Evolutionary conservation across 2,113 vertebrate genomes (phyloP).

Genomic region (Calyptommatus sinebrachiatus): DNA sequence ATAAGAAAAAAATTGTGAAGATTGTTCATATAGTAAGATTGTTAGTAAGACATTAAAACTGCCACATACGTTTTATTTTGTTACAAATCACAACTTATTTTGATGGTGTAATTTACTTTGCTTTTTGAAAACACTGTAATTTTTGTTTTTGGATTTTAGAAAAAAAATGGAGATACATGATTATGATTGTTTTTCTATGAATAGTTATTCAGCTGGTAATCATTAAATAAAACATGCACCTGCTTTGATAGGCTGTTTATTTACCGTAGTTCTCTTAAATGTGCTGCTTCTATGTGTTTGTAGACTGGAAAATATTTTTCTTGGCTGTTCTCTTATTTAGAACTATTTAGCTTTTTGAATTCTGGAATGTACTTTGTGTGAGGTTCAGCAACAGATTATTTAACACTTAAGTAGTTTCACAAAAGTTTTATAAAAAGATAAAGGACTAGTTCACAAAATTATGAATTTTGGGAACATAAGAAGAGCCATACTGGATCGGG

Average conservation of each 20-base stretch:
- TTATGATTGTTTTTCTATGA: constrained; percentile 37
- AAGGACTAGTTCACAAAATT: constrained; percentile 20
- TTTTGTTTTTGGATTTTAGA: not conserved
- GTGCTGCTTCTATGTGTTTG: constrained; percentile 33
- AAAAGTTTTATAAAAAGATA: not conserved
- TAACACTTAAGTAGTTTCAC: not conserved
- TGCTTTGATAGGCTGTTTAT: constrained; percentile 37
- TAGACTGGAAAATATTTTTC: constrained; percentile 22
- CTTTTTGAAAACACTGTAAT: not conserved
- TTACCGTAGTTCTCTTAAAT: constrained; percentile 23
- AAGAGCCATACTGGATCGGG: too few relatives aligned
- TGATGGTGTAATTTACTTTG: too few relatives aligned
- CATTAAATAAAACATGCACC: constrained; percentile 34
- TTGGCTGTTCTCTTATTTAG: constrained; percentile 23
- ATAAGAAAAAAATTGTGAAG: too few relatives aligned
- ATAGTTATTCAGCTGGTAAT: constrained; percentile 47
- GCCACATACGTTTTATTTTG: not conserved
- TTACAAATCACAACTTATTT: not conserved
- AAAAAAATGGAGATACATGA: constrained; percentile 29
- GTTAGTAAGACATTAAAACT: too few relatives aligned
- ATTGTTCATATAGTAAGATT: too few relatives aligned
- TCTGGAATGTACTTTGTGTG: constrained; percentile 2
- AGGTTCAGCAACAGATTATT: constrained; percentile 38
- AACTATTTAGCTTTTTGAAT: constrained; percentile 18
- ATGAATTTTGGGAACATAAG: constrained; percentile 21